A percentile compares a stretch with the other conserved stretches of the same genome.
Conservation (phyloP, 2,113 vertebrate species). For the Sterna hirundo region DNA sequence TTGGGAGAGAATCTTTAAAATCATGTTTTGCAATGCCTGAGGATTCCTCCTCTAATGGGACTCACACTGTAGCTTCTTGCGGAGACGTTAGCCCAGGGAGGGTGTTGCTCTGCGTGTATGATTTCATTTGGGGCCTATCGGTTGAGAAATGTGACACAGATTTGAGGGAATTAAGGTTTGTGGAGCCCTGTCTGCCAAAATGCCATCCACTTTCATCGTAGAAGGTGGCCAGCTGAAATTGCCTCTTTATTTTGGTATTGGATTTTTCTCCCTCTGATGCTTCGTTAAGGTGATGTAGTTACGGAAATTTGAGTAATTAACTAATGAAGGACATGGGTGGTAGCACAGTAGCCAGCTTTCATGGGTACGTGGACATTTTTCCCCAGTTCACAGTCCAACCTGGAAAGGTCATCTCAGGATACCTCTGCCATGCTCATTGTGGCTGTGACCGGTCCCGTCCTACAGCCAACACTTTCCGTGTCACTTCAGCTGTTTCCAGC, state of each 20-base stretch:
- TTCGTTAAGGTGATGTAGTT: background rate
- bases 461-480: accelerated
- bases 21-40: background rate
- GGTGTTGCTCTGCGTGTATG: accelerated
- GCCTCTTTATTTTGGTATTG: background rate
- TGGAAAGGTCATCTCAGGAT: background rate
- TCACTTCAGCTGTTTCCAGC: background rate
- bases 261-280: background rate
- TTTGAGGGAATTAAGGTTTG: background rate
- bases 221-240: background rate
- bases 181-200: background rate
- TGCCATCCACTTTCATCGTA: background rate
- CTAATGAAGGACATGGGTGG: background rate
- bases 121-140: accelerated
- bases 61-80: background rate
- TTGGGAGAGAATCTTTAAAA: background rate
- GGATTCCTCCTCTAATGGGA: background rate
- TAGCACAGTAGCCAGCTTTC: background rate
- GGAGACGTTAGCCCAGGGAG: no score
- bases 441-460: background rate
- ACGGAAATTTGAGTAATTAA: background rate
- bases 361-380: accelerated
- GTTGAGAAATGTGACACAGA: accelerated
- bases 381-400: background rate
- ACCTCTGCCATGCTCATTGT: accelerated